Percentiles rank a stretch among this genome's conserved stretches.
These are phyloP conservation scores for Cepaea nemoralis DNA, from an alignment of 1,140 invertebrate genomes.

Conservation along the genomic window DNA sequence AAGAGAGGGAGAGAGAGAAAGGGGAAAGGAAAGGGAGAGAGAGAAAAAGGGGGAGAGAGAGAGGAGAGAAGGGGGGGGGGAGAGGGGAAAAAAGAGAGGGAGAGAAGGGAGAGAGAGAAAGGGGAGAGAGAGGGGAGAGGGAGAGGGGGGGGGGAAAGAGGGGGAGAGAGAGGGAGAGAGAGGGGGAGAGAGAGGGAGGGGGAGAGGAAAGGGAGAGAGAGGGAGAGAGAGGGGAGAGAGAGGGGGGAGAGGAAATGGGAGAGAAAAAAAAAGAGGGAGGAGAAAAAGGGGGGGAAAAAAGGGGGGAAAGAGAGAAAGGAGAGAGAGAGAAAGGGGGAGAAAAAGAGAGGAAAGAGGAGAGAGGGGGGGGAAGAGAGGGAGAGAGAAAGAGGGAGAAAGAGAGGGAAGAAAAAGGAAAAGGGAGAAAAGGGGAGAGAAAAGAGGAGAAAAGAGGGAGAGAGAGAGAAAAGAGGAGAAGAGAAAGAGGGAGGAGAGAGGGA, in stretches of 20 bases:
- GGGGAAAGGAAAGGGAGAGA: no score
- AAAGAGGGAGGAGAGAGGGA: background rate
- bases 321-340: background rate
- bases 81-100: no score
- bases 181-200: no score
- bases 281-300: background rate
- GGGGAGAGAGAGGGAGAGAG: conserved; percentile 19
- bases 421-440: background rate
- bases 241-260: background rate
- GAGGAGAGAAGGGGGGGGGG: no score
- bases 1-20: no score
- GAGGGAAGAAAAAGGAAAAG: background rate
- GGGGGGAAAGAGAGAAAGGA: background rate
- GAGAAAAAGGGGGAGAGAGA: no score
- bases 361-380: background rate
- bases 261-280: background rate
- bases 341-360: background rate
- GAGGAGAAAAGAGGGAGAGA: background rate
- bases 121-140: conserved; percentile 25
- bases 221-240: conserved; percentile 21
- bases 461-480: conserved; percentile 2
- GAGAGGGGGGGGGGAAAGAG: background rate
- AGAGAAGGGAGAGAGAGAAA: no score
- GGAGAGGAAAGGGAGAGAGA: no score
- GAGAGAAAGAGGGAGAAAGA: background rate